Conservation (phyloP, 2,888 invertebrate species). For the Cecidostiba fungosa region DNA sequence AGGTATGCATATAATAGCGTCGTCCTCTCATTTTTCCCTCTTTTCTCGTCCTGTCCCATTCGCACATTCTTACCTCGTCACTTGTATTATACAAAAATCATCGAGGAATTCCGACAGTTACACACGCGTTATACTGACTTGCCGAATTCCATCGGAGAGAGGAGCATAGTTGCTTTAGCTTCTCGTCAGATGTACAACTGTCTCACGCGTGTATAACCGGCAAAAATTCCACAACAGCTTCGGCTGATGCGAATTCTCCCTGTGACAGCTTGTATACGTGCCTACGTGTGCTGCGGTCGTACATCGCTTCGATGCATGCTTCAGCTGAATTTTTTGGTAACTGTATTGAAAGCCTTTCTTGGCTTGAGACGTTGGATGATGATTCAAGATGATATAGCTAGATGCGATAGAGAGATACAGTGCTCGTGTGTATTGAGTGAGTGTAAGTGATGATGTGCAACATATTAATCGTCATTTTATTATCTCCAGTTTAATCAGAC, state of each 20-base stretch:
- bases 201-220: neutral
- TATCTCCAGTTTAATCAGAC: neutral
- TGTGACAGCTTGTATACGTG: neutral
- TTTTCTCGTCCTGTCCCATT: neutral
- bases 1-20: too few species aligned
- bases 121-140: neutral
- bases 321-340: neutral
- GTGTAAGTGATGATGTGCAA: neutral
- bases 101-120: neutral
- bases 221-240: neutral
- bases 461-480: neutral
- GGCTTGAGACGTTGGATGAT: too few species aligned
- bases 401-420: too few species aligned
- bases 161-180: neutral
- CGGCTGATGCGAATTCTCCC: neutral
- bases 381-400: too few species aligned
- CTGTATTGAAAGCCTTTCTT: too few species aligned
- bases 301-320: neutral
- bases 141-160: neutral
- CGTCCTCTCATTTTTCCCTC: too few species aligned
- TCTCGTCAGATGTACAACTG: neutral
- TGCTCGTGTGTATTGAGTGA: neutral
- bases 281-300: neutral
- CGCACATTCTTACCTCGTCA: neutral
- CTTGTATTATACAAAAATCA: neutral